Conservation (phyloP, 2,888 invertebrate genomes). For the Oscheius sp. region DNA sequence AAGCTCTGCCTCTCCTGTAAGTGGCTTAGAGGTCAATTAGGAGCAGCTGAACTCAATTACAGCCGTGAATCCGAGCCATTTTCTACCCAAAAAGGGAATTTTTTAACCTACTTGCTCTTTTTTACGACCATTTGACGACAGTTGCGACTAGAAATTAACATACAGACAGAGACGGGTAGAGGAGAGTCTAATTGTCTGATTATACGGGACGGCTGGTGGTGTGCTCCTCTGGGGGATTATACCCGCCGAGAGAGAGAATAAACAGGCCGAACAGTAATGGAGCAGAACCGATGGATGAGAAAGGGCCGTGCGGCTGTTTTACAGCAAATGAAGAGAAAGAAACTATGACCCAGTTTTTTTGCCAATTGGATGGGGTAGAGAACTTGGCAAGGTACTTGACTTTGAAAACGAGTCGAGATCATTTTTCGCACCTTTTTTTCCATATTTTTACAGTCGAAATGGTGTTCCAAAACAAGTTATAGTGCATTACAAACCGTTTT, state of each 20-base stretch:
- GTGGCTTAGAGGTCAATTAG: conserved; percentile 22
- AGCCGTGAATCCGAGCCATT: neutral
- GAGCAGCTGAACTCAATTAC: neutral
- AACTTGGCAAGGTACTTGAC: too few relatives aligned
- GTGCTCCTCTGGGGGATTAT: conserved; percentile 24
- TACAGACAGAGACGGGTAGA: neutral
- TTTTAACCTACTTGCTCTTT: conserved; percentile 2
- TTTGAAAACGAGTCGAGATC: too few relatives aligned
- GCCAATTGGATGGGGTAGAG: too few relatives aligned
- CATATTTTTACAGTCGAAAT: too few relatives aligned
- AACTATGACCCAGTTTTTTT: too few relatives aligned
- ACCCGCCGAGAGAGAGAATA: neutral
- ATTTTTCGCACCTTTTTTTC: too few relatives aligned
- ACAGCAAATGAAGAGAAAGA: neutral
- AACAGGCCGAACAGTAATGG: conserved; percentile 12
- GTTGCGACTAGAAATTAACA: conserved; percentile 29
- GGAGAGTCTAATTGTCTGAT: conserved; percentile 20
- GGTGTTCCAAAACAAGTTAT: too few relatives aligned
- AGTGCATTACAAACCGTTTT: too few relatives aligned
- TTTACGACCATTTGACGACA: conserved; percentile 28
- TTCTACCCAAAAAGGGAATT: neutral
- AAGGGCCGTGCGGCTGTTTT: neutral
- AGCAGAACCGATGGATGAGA: neutral
- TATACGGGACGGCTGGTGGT: conserved; percentile 8
- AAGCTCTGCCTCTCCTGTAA: neutral